Percentiles rank a stretch among this genome's conserved stretches.
phyloP scores from a whole-genome alignment of 2,888 invertebrate genomes.

The Gymnoscelis rufifasciata region DNA sequence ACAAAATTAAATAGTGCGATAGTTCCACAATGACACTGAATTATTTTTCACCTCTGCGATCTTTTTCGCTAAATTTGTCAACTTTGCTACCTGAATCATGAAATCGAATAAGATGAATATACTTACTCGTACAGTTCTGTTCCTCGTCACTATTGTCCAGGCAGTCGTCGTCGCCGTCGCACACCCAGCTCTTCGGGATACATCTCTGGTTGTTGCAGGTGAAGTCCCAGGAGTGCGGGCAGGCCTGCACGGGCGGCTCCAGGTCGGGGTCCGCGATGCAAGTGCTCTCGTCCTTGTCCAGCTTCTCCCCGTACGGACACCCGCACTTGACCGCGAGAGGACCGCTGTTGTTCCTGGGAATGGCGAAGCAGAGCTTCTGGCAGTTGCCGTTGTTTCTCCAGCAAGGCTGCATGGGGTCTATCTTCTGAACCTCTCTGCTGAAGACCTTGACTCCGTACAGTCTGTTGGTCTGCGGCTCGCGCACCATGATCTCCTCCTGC shows the following conservation, averaged over 20 bases:
- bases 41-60: too few relatives aligned
- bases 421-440: slow-evolving; percentile 85
- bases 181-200: slow-evolving; percentile 96
- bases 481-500: slow-evolving; percentile 90
- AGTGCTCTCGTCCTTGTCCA: slow-evolving; percentile 83
- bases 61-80: too few relatives aligned
- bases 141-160: slow-evolving; percentile 96
- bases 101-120: too few relatives aligned
- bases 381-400: slow-evolving; percentile 92
- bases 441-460: slow-evolving; percentile 95
- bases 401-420: slow-evolving; percentile 89
- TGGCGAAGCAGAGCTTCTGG: slow-evolving; percentile 96
- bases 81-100: too few relatives aligned
- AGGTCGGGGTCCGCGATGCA: slow-evolving; percentile 90
- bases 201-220: slow-evolving; percentile 95
- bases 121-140: slow-evolving; percentile 94
- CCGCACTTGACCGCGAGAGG: slow-evolving; percentile 86
- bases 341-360: slow-evolving; percentile 82
- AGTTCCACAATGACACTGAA: too few relatives aligned
- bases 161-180: slow-evolving; percentile 97
- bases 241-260: slow-evolving; percentile 92
- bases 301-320: slow-evolving; percentile 94
- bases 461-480: slow-evolving; percentile 93
- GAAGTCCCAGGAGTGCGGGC: slow-evolving; percentile 95
- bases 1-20: too few relatives aligned